Percentiles rank a stretch among this genome's conserved stretches.
phyloP scores from a whole-genome alignment of 1,140 invertebrate genomes.

The Cyclina sinensis region DNA sequence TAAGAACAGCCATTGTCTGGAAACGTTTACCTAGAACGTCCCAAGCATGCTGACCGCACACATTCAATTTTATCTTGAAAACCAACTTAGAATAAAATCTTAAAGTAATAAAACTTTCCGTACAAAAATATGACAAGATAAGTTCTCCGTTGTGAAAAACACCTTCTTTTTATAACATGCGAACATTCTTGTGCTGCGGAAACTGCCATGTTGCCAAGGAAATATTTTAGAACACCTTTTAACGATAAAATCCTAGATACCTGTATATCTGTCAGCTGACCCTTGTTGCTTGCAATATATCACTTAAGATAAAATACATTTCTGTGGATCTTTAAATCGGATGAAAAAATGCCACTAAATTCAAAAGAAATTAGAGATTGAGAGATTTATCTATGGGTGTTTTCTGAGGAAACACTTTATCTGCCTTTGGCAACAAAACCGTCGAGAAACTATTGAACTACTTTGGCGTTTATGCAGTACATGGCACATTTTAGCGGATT shows the following conservation, averaged over 20 bases:
- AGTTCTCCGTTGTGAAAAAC: not conserved
- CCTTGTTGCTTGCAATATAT: slow-evolving; percentile 28
- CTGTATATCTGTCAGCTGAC: not conserved
- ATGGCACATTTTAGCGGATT: no score
- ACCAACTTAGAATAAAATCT: no score
- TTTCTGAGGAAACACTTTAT: not conserved
- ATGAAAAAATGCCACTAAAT: not conserved
- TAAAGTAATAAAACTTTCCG: not conserved
- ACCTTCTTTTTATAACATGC: not conserved
- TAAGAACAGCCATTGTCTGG: no score
- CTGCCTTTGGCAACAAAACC: not conserved
- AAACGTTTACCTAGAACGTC: no score
- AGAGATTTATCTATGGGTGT: slow-evolving; percentile 11
- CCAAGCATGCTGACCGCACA: no score
- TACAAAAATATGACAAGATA: slow-evolving; percentile 26
- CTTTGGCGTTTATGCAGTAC: no score
- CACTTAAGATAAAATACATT: slow-evolving; percentile 9
- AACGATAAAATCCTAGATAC: not conserved
- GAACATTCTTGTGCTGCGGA: not conserved
- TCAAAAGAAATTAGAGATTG: not conserved
- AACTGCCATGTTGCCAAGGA: not conserved
- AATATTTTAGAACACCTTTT: slow-evolving; percentile 6
- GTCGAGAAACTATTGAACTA: no score
- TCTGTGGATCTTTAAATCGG: slow-evolving; percentile 1
- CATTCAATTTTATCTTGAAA: no score